These are phyloP conservation scores for Archilochus colubris DNA, from an alignment of 2,113 vertebrate genomes.

Conservation along the genomic window DNA sequence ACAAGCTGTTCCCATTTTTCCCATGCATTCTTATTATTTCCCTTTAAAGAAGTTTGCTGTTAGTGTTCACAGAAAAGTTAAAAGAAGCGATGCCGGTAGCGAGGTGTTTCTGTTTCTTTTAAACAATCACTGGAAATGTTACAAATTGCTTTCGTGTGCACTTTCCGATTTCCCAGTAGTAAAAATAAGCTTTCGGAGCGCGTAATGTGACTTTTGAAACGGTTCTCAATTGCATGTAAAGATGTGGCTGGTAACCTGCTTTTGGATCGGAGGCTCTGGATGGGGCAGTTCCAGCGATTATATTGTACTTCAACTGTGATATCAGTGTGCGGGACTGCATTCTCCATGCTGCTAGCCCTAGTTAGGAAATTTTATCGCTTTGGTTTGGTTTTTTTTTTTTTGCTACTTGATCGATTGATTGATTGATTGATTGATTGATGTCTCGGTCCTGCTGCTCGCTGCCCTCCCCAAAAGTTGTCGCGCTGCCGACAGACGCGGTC, in stretches of 20 bases:
- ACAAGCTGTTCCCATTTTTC: conserved; percentile 78
- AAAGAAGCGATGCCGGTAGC: conserved; percentile 70
- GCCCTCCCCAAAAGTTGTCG: conserved; percentile 57
- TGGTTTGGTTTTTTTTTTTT: conserved; percentile 80
- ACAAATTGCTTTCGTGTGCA: conserved; percentile 80
- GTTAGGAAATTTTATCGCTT: conserved; percentile 77
- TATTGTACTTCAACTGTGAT: conserved; percentile 77
- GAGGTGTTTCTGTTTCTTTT: conserved; percentile 79
- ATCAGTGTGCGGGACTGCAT: conserved; percentile 72
- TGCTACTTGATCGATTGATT: conserved; percentile 67
- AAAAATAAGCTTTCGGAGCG: conserved; percentile 80
- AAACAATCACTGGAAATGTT: conserved; percentile 85
- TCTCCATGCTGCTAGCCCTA: conserved; percentile 77
- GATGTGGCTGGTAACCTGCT: conserved; percentile 75
- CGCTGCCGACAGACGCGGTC: neutral
- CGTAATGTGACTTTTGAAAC: conserved; percentile 78
- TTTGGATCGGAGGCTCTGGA: conserved; percentile 73
- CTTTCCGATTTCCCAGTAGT: conserved; percentile 80
- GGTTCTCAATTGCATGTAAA: conserved; percentile 79
- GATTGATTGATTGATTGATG: conserved; percentile 51
- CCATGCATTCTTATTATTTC: conserved; percentile 69
- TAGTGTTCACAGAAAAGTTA: conserved; percentile 78
- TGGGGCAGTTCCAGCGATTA: conserved; percentile 74
- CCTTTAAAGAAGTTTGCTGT: conserved; percentile 75
- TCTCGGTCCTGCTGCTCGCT: conserved; percentile 68